Base-by-base conservation (phyloP, 1,140 invertebrate species). In the Eriocheir sinensis region DNA sequence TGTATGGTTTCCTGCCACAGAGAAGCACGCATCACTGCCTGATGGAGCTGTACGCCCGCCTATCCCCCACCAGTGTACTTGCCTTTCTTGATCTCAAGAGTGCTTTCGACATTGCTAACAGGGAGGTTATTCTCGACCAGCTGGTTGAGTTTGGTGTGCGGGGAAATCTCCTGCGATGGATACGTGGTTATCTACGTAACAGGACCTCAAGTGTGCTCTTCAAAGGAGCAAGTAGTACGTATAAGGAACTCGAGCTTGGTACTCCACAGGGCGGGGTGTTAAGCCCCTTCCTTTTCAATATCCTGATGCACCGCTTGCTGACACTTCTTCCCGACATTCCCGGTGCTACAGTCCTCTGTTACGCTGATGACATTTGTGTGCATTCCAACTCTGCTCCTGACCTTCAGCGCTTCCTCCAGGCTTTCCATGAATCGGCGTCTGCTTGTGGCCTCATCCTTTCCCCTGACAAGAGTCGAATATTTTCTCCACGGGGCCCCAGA, bases 11-110 rank as follows among this genome's bases (percentile, higher is more conserved):
- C 3, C n/a, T 92, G 40, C 81, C 86, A 9, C 9, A 60, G 36
- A 3, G 81, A 88, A 30, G 89, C 8, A 93, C 92, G 40, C 89
- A 93, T 9, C 91, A 92, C 72, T 93, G 89, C 12, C 92, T 91
- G 2, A 72, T 93, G 83, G 92, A 93, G 2, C 89, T 93, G 3
- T 93, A 92, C 6, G 6, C 81, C 48, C 89, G 3, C 8, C 36
- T 92, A 2, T 92, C 12, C 86, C 89, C 48, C 30, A 72, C 48
- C 48, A 94, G 40, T 6, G 60, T 94, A 17, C 27, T 91, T 53
- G 3, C 85, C 60, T 48, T 53, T n/a, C 9, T 90, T 9, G 38
- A 60, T 91, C 41, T 91, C 15, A 91, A 72, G 36, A 91, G 38
- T 34, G 36, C 86, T 32, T 38, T 89, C 32, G 86, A 34, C 30